A percentile compares a stretch with the other conserved stretches of the same genome.
Evolutionary conservation across 2,888 invertebrate species (phyloP).

Genomic region (Xestobium rufovillosum): DNA sequence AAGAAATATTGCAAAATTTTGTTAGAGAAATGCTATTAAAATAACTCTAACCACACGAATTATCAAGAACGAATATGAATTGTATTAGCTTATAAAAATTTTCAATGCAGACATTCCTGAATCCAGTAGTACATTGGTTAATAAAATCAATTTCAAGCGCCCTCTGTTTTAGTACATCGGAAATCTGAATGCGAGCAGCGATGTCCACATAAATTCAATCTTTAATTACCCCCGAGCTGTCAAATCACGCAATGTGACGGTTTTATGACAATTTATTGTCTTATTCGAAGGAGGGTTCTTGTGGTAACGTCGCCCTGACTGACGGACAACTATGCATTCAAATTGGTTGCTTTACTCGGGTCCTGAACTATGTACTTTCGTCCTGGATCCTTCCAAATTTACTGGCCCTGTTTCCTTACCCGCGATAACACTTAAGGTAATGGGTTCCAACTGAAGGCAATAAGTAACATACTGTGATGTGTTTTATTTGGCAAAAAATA

Average conservation of each 20-base stretch:
- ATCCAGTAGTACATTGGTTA: too few relatives aligned
- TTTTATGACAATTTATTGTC: conserved; percentile 60
- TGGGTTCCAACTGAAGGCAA: too few relatives aligned
- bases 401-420: not conserved
- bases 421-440: too few relatives aligned
- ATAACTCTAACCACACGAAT: too few relatives aligned
- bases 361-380: conserved; percentile 14
- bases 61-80: too few relatives aligned
- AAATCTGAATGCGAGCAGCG: conserved; percentile 42
- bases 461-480: too few relatives aligned
- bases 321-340: conserved; percentile 70
- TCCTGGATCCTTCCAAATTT: conserved; percentile 3
- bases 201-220: conserved; percentile 44
- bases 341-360: conserved; percentile 60
- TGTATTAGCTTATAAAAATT: too few relatives aligned
- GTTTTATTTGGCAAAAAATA: too few relatives aligned
- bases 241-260: conserved; percentile 67
- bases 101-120: too few relatives aligned
- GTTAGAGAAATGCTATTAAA: too few relatives aligned
- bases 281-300: conserved; percentile 52
- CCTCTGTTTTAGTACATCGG: conserved; percentile 7
- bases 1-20: too few relatives aligned
- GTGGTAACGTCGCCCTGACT: conserved; percentile 57
- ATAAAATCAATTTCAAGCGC: too few relatives aligned
- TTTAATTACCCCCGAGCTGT: conserved; percentile 49